phyloP scores from a whole-genome alignment of 1,140 invertebrate species.

The Diploscapter pachys region DNA sequence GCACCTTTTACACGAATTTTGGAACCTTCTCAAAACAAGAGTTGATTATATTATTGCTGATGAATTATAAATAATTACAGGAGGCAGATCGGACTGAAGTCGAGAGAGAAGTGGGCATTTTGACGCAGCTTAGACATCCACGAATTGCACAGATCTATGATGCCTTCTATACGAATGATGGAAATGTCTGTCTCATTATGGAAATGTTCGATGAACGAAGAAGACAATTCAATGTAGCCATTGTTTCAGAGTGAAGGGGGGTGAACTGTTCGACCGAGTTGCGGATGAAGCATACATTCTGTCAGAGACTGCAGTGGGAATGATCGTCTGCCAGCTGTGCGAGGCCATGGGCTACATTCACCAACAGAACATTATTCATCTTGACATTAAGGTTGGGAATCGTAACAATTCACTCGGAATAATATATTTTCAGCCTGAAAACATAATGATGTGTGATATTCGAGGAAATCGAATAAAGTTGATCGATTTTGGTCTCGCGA shows the following conservation, averaged over 20 bases:
- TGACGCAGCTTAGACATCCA: conserved; percentile 63
- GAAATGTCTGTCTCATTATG: conserved; percentile 65
- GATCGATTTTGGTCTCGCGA: conserved; percentile 60
- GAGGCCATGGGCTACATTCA: conserved; percentile 65
- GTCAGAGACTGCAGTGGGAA: conserved; percentile 64
- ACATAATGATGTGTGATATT: conserved; percentile 62
- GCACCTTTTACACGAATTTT: too few relatives aligned
- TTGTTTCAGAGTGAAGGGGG: conserved; percentile 60
- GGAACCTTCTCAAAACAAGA: too few relatives aligned
- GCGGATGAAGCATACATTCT: conserved; percentile 64
- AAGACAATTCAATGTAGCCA: too few relatives aligned
- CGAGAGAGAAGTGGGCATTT: conserved; percentile 62
- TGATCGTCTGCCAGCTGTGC: conserved; percentile 64
- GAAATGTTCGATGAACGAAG: conserved; percentile 62
- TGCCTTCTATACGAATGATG: conserved; percentile 65
- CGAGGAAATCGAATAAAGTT: conserved; percentile 60
- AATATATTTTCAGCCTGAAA: conserved; percentile 60
- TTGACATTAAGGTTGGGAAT: conserved; percentile 63
- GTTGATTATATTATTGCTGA: too few relatives aligned
- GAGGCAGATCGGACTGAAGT: conserved; percentile 50
- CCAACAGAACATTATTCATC: conserved; percentile 63
- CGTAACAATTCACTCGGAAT: too few relatives aligned
- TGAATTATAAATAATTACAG: conserved; percentile 6
- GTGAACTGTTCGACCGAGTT: conserved; percentile 67
- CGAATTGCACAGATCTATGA: conserved; percentile 66